phyloP scores from a whole-genome alignment of 92 coral and sea anemone species.

The Zoanthus sociatus region DNA sequence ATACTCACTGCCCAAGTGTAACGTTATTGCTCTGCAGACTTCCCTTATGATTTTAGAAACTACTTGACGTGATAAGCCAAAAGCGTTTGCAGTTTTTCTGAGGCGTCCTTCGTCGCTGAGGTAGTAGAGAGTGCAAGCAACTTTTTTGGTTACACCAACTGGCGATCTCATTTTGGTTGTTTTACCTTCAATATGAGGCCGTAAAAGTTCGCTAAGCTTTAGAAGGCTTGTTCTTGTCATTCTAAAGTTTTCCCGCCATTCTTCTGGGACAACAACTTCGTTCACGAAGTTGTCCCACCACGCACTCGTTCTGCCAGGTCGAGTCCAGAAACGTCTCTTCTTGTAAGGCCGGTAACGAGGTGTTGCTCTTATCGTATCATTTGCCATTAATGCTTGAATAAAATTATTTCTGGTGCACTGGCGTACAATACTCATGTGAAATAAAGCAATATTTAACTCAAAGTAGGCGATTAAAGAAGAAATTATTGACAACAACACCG shows the following conservation, averaged over 20 bases:
- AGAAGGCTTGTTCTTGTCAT: conserved; percentile 1
- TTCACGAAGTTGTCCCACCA: no score
- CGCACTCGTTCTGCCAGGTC: no score
- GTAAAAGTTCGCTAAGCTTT: conserved; percentile 26
- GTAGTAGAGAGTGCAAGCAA: conserved; percentile 72
- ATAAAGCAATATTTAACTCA: no score
- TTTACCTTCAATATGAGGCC: conserved; percentile 25
- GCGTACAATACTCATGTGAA: no score
- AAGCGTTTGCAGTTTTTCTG: conserved; percentile 72
- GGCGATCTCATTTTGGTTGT: conserved; percentile 62
- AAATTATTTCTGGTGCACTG: background rate
- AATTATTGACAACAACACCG: background rate
- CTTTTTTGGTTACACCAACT: conserved; percentile 66
- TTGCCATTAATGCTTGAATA: background rate
- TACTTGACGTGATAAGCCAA: conserved; percentile 67
- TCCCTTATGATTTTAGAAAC: conserved; percentile 69
- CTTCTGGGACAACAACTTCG: conserved; percentile 15
- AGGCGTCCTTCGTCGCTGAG: conserved; percentile 73
- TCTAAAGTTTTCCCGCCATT: conserved; percentile 7
- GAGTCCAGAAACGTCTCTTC: no score
- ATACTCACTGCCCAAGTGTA: conserved; percentile 63
- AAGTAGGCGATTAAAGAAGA: no score
- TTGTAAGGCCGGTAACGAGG: conserved; percentile 17
- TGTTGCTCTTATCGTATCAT: conserved; percentile 26
- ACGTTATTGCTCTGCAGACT: conserved; percentile 65